Evolutionary conservation across 1,140 invertebrate genomes (phyloP).

Genomic region (Catajapyx aquilonaris): DNA sequence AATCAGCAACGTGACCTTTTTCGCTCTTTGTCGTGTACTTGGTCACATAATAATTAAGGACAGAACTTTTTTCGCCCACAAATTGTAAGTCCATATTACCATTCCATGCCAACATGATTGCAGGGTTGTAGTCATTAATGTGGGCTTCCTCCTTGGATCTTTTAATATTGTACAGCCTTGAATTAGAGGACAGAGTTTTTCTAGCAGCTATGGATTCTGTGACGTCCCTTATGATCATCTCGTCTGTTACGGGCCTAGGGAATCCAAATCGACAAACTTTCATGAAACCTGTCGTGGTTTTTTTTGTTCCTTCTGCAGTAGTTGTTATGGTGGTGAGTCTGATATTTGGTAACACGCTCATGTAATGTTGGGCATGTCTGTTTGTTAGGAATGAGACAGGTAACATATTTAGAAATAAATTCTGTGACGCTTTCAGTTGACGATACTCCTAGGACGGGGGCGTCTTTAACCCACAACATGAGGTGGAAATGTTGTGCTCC

Average conservation of each 20-base stretch:
- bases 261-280: too few relatives aligned
- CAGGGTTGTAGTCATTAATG: constrained; percentile 11
- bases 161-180: too few relatives aligned
- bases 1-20: constrained; percentile 9
- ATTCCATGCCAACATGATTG: constrained; percentile 11
- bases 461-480: too few relatives aligned
- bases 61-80: constrained; percentile 10
- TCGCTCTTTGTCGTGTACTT: constrained; percentile 13
- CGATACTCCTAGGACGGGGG: constrained; percentile 7
- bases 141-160: too few relatives aligned
- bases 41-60: constrained; percentile 11
- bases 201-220: background rate
- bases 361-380: too few relatives aligned
- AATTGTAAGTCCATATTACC: constrained; percentile 14
- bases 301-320: constrained; percentile 9
- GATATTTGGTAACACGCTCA: too few relatives aligned
- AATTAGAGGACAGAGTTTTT: too few relatives aligned
- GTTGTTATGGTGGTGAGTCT: constrained; percentile 13
- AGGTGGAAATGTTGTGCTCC: constrained; percentile 10
- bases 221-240: background rate
- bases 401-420: too few relatives aligned
- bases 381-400: too few relatives aligned
- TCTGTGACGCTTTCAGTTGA: too few relatives aligned
- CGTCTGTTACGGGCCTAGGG: too few relatives aligned
- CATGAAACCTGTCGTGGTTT: constrained; percentile 6